Percentiles rank a stretch among this genome's conserved stretches.
Conservation (phyloP, 92 coral and sea anemone species). For the Heliopora coerulea region DNA sequence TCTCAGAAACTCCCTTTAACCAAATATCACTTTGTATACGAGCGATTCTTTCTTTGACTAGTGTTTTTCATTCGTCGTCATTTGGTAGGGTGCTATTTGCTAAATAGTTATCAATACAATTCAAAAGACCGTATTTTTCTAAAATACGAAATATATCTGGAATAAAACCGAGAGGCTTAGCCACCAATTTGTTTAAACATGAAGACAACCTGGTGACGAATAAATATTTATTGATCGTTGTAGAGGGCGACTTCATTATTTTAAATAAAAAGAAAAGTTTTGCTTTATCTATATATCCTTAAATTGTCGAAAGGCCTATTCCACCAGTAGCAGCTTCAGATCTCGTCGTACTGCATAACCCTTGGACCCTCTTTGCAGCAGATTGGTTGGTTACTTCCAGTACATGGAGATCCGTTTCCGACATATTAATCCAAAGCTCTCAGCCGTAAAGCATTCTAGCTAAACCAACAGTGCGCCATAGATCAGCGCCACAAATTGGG, state of each 20-base stretch:
- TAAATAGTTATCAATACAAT: neutral
- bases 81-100: neutral
- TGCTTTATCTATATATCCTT: conserved; percentile 12
- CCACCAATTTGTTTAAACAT: neutral
- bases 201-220: neutral
- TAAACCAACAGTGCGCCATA: conserved; percentile 11
- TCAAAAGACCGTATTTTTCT: neutral
- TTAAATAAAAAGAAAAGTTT: conserved; percentile 6
- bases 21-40: neutral
- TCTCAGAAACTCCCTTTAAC: neutral
- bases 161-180: neutral
- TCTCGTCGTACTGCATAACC: neutral
- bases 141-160: conserved; percentile 1
- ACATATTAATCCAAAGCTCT: neutral
- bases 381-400: neutral
- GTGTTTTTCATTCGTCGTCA: neutral
- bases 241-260: neutral
- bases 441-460: conserved; percentile 17
- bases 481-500: neutral
- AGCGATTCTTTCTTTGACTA: neutral
- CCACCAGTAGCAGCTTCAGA: conserved; percentile 4
- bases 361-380: conserved; percentile 11
- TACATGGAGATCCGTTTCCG: neutral
- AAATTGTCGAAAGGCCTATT: conserved; percentile 2
- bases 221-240: neutral